Conservation (phyloP, 2,113 vertebrate genomes). For the Brachypodius melanocephalos region DNA sequence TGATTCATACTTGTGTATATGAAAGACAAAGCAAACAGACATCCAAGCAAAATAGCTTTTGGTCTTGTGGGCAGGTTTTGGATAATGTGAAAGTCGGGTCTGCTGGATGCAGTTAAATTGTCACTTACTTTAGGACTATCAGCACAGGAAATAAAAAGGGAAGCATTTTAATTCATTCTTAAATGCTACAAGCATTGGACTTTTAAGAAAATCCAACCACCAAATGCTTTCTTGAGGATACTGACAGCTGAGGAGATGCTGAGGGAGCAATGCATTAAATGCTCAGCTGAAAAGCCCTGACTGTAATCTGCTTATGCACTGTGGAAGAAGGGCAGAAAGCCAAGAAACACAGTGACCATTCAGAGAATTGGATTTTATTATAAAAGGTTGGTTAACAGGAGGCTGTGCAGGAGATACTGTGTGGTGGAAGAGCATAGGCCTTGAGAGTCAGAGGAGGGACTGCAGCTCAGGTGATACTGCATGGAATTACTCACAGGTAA, state of each 20-base stretch:
- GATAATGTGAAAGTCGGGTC: not conserved
- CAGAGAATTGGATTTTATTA: not conserved
- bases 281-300: not conserved
- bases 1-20: not conserved
- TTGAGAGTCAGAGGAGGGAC: not conserved
- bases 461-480: not conserved
- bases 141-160: not conserved
- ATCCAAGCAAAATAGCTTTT: not conserved
- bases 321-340: not conserved
- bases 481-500: not conserved
- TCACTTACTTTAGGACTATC: not conserved
- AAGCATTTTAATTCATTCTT: not conserved
- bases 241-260: not conserved
- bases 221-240: slow-evolving; percentile 9
- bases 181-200: not conserved
- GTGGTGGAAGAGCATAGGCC: not conserved
- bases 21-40: not conserved
- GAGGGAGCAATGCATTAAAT: not conserved
- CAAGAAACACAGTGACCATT: not conserved
- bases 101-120: not conserved
- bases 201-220: slow-evolving; percentile 34
- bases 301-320: not conserved
- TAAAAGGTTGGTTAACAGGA: not conserved
- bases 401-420: not conserved
- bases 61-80: not conserved